These are phyloP conservation scores for Pterois miles DNA, from an alignment of 2,797 vertebrate species.

Conservation along the genomic window DNA sequence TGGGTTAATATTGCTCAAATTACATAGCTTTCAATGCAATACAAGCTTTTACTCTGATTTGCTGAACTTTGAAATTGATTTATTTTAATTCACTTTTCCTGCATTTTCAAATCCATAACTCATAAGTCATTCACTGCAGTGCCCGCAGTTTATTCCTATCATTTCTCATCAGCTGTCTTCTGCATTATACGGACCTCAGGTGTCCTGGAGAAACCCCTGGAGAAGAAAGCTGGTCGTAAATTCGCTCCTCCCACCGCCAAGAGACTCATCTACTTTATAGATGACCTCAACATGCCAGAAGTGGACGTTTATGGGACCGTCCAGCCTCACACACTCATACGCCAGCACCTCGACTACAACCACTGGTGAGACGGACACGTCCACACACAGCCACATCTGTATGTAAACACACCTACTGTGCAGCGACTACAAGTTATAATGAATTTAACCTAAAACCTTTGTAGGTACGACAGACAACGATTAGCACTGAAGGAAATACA, in stretches of 20 bases:
- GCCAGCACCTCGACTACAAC: constrained; percentile 85
- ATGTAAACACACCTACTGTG: not conserved
- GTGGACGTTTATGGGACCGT: constrained; percentile 85
- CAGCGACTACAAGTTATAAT: not conserved
- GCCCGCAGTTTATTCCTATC: not conserved
- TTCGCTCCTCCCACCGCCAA: constrained; percentile 83
- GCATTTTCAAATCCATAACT: not conserved
- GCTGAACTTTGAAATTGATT: not conserved
- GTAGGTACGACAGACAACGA: constrained; percentile 97
- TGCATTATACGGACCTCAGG: constrained; percentile 58
- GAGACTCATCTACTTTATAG: constrained; percentile 88
- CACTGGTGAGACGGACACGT: constrained; percentile 75
- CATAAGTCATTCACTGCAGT: not conserved
- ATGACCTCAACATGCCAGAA: constrained; percentile 88
- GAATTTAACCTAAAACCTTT: constrained; percentile 13
- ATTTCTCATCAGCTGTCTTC: not conserved
- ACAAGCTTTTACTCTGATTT: not conserved
- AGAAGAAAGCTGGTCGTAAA: constrained; percentile 87
- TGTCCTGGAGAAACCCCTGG: constrained; percentile 85
- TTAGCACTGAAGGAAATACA: constrained; percentile 92
- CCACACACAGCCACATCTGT: not conserved
- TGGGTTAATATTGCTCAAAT: not conserved
- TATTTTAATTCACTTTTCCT: not conserved
- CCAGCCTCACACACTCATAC: constrained; percentile 86
- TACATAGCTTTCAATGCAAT: not conserved